Base-by-base conservation (phyloP, 2,888 invertebrate species). In the Idaea biselata region DNA sequence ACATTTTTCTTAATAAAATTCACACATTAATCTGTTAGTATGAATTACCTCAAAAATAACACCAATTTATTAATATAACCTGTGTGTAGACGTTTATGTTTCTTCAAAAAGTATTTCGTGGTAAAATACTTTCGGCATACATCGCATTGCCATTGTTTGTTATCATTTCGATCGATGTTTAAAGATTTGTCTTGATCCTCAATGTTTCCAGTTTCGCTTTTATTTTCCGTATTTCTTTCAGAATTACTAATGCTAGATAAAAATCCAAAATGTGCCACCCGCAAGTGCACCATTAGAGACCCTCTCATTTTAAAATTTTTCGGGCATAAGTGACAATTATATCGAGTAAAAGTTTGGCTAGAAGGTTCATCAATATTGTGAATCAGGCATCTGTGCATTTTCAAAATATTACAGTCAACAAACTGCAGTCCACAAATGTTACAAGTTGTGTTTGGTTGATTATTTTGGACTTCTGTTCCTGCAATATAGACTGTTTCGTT, bases 51-150 rank as follows among this genome's bases (percentile, higher is more conserved):
- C 84, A 80, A 84, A 82, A 85, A 69, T 76, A 87, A 90, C 86
- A 88, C 83, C 84, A 88, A 88, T 82, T 60, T 82, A 82, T 84
- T 75, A 72, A 74, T 76, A 84, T 91, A 89, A 96, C 96, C 96
- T 86, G 96, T 96, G 85, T 97, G 97, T 66, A 97, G 93, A 71
- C 97, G 94, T 87, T 97, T 97, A 83, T 97, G 97, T 86, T 97
- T 97, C 87, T 97, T 97, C 71, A 97, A 88, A 80, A 97, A 97
- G 89, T 97, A 97, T 86, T 97, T 97, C 1, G 97, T 97, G 0
- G 97, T 97, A 80, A 97, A 97, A 85, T 95, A 94, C 91, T 97
- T 97, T 63, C 94, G 93, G 84, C 97, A 97, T 58, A 96, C 95
- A 77, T 97, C 96, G 80, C 97, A 97, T 79, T 96, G 96, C 97